These are phyloP conservation scores for Anomalospiza imberbis DNA, from an alignment of 2,797 vertebrate species.

Conservation along the genomic window DNA sequence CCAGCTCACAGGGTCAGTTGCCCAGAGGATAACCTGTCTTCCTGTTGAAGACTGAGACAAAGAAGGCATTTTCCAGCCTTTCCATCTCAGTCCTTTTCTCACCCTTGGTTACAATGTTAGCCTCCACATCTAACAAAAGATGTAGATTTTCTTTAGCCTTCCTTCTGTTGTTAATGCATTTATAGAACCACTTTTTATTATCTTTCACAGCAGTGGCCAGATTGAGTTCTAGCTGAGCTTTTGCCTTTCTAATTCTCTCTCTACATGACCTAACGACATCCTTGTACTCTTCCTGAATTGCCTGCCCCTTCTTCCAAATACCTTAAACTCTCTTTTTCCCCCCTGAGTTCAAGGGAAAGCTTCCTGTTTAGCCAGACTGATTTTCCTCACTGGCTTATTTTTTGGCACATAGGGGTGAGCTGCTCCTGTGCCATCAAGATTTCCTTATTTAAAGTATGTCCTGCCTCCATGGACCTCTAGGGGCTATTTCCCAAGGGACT, in stretches of 20 bases:
- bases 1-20: not conserved
- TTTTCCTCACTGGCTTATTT: not conserved
- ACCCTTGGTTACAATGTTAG: fast-evolving
- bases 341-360: not conserved
- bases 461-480: not conserved
- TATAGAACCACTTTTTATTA: not conserved
- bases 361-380: not conserved
- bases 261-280: not conserved
- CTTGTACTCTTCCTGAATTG: not conserved
- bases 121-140: not conserved
- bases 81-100: not conserved
- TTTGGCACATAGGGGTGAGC: not conserved
- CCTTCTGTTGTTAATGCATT: not conserved
- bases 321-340: not conserved
- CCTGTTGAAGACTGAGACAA: not conserved
- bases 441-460: not conserved
- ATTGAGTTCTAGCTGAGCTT: not conserved
- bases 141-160: not conserved
- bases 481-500: not conserved
- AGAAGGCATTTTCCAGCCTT: not conserved
- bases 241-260: not conserved
- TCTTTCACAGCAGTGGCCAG: not conserved
- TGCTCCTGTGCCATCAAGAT: not conserved
- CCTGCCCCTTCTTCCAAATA: not conserved
- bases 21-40: not conserved